Evolutionary conservation across 2,797 vertebrate species (phyloP).

Genomic region (Smutsia gigantea): DNA sequence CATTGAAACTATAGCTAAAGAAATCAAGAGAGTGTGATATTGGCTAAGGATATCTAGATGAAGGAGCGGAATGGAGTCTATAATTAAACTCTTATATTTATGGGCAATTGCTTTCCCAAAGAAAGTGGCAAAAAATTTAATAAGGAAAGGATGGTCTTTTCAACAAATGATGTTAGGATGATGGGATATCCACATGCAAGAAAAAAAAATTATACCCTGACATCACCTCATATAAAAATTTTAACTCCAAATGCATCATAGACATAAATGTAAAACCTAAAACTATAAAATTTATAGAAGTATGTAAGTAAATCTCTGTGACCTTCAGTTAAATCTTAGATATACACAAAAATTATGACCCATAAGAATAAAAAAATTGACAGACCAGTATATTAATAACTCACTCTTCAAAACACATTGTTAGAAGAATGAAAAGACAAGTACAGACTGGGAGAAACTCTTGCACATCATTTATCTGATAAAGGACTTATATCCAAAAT

Average conservation of each 20-base stretch:
- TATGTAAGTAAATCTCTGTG: not conserved
- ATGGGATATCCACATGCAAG: not conserved
- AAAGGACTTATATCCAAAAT: not conserved
- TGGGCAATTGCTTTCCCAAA: not conserved
- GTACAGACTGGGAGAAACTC: not conserved
- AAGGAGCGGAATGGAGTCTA: not conserved
- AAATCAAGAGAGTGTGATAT: not conserved
- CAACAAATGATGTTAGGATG: not conserved
- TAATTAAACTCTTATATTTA: not conserved
- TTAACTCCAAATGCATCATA: not conserved
- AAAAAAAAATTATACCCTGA: not conserved
- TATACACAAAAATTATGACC: not conserved
- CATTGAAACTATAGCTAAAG: not conserved
- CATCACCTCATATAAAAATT: not conserved
- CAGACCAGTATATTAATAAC: not conserved
- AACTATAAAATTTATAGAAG: not conserved
- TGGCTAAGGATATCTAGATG: not conserved
- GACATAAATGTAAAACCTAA: not conserved
- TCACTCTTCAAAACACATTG: not conserved
- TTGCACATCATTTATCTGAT: not conserved
- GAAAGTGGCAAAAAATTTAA: not conserved
- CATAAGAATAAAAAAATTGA: not conserved
- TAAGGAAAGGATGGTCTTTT: not conserved
- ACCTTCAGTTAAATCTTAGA: not conserved
- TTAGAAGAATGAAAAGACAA: not conserved